Evolutionary conservation across 2,113 vertebrate species (phyloP), one percentile per base, ranked within the genome.

Genomic region (Toxotes chatareus): DNA sequence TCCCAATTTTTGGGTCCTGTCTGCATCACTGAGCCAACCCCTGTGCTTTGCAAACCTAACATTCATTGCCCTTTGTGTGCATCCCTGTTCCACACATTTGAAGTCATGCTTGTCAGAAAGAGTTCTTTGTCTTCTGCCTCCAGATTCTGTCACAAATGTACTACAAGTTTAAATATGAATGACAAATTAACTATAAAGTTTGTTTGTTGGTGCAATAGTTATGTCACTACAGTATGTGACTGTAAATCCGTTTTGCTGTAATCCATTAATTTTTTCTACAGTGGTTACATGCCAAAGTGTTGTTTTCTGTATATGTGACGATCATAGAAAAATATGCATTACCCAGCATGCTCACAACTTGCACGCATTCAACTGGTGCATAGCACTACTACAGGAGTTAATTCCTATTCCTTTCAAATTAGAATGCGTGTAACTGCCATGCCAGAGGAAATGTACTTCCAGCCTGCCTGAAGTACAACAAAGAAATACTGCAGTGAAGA

Each of bases 401-500:
- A 42, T 51, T 64, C 7, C 34, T 53, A 1, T 42, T 69, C 5
- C 17, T 46, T 80, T 59, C 8, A 64, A 69, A 47, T 3, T 8
- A 42, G 19, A 17, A 64, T 57, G 9, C 73, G 42, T 49, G 17
- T 10, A 27, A 36, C 31, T 57, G 47, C 42, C 21, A 4, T 46
- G n/a, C 32, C 34, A 62, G 32, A 73, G 44, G 53, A 74, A 64
- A 38, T 27, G 12, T 16, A 70, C 23, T 36, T 44, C 56, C 17
- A 70, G 27, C 7, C 16, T 53, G 47, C 47, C 27, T 40, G 19
- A 64, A 38, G 70, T 38, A 68, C 42, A 61, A 55, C 36, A 78
- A 21, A 83, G 38, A 38, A 51, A 74, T 53, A 56, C 76, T 76
- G 69, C 82, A 81, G 73, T 64, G 55, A 68, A 62, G 80, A 82